phyloP scores from a whole-genome alignment of 1,140 invertebrate species.

The Apis dorsata region DNA sequence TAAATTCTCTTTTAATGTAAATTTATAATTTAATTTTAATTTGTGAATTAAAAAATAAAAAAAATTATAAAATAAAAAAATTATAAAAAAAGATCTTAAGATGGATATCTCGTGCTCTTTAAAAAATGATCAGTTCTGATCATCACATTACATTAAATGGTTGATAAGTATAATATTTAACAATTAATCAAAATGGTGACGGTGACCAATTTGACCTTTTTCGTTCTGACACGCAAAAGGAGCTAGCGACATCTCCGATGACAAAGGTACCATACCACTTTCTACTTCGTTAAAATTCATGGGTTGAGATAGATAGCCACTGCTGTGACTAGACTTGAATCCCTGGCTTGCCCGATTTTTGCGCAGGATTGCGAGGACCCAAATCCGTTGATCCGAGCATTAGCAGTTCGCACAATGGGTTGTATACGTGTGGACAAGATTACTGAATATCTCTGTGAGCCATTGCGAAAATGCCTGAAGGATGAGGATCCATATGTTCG shows the following conservation, averaged over 20 bases:
- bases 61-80: constrained; percentile 36
- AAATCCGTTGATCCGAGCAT: constrained; percentile 98
- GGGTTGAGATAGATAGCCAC: constrained; percentile 78
- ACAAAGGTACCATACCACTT: constrained; percentile 80
- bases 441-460: constrained; percentile 99
- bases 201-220: constrained; percentile 81
- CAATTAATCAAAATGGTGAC: constrained; percentile 79
- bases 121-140: constrained; percentile 76
- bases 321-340: constrained; percentile 81
- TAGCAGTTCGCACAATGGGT: constrained; percentile 99
- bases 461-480: constrained; percentile 97
- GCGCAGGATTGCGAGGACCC: constrained; percentile 99
- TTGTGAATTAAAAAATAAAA: constrained; percentile 19
- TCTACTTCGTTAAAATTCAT: constrained; percentile 78
- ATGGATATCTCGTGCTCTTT: constrained; percentile 77
- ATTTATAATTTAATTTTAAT: constrained; percentile 40
- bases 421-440: constrained; percentile 99
- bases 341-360: constrained; percentile 81
- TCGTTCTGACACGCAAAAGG: constrained; percentile 81
- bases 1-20: constrained; percentile 35
- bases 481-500: constrained; percentile 99
- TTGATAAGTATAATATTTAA: constrained; percentile 75
- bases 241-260: constrained; percentile 81
- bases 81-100: constrained; percentile 33
- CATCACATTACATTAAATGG: constrained; percentile 64